Evolutionary conservation across 2,888 invertebrate species (phyloP), one percentile per base, ranked within the genome.

Genomic region (Mycalesis mineus): DNA sequence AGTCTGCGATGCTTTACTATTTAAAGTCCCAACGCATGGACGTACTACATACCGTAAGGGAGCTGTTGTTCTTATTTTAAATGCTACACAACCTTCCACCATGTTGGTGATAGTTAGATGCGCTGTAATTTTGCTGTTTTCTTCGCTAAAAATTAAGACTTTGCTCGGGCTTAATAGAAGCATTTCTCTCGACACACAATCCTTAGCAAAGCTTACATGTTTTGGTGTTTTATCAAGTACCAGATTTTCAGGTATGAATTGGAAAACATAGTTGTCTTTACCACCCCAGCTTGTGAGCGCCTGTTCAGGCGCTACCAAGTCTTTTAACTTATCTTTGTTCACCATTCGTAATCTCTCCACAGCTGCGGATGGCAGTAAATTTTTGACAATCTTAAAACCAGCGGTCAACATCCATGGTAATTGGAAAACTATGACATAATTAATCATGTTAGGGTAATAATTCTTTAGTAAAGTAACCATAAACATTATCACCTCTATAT

Each of bases 341-440:
- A 96, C 91, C 83, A 95, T 94, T 78, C 95, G 95, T 65, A 97
- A 94, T 82, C 93, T 93, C 72, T 95, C 94, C 39, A 95, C 93
- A 42, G 96, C 96, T 78, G 95, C 95, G 17, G 95, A 92, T 17
- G 96, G 96, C 59, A 97, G 80, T 91, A 96, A 92, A 1, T 92
- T 87, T 81, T 96, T 97, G 42, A 97, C 94, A 54, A 97, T 91
- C 84, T 94, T 96, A 86, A 97, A 96, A 11, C 95, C 95, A 67
- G 97, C 95, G 78, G 94, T 95, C 60, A 97, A 83, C 29, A 97
- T 92, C 97, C 97, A 97, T 2, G 97, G 95, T 94, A 97, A 94
- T 77, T 97, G 96, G 78, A 91, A 95, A 48, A 97, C 93, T 58
- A 97, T 88, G 67, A 97, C 95, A 73, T 96, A 95, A 71, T 95